Evolutionary conservation across 2,113 vertebrate genomes (phyloP).

Genomic region (Oryzias celebensis): DNA sequence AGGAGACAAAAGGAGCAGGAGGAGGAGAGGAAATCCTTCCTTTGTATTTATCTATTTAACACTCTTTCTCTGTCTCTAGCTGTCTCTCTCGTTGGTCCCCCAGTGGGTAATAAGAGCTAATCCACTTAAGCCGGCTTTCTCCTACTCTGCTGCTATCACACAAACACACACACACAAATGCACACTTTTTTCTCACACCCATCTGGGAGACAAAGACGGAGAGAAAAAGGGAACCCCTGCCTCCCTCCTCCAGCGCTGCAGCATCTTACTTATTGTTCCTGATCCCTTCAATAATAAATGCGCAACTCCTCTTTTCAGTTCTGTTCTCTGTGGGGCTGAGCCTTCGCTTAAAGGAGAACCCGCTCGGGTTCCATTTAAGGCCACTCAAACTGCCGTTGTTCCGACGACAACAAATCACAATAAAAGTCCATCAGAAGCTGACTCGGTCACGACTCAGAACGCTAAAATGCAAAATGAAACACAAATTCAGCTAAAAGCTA

Average conservation of each 20-base stretch:
- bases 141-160: constrained; percentile 21
- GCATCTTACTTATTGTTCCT: constrained; percentile 36
- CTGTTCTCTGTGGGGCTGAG: constrained; percentile 49
- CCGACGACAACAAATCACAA: too few relatives aligned
- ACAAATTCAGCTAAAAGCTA: too few relatives aligned
- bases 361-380: too few relatives aligned
- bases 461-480: too few relatives aligned
- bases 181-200: constrained; percentile 40
- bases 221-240: constrained; percentile 50
- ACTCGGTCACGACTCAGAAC: too few relatives aligned
- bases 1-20: constrained; percentile 19
- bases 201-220: constrained; percentile 57
- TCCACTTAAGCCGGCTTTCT: constrained; percentile 61
- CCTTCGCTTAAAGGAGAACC: constrained; percentile 50
- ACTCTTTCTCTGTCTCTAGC: constrained; percentile 19
- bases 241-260: constrained; percentile 45
- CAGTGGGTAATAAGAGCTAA: constrained; percentile 77
- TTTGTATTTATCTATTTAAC: constrained; percentile 62
- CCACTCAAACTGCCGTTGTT: too few relatives aligned
- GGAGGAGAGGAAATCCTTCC: constrained; percentile 56
- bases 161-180: constrained; percentile 8
- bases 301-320: constrained; percentile 38
- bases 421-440: too few relatives aligned
- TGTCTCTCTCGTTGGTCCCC: constrained; percentile 29
- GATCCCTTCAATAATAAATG: constrained; percentile 60